Evolutionary conservation across 2,113 vertebrate species (phyloP), one percentile per base, ranked within the genome.

Genomic region (Lycaon pictus): DNA sequence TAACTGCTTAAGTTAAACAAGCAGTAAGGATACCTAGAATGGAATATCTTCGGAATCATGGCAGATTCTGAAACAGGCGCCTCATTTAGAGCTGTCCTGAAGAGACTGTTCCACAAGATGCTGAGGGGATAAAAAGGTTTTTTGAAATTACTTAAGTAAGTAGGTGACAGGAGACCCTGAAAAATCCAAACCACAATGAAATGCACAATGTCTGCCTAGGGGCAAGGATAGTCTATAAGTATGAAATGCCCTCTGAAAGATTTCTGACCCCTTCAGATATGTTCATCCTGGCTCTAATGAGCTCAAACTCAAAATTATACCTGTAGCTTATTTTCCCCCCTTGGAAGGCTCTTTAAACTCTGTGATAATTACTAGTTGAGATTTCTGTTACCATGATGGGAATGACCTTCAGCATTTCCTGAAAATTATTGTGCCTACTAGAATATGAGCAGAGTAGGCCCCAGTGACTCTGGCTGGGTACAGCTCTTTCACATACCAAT

Each of bases 321-420:
- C 71, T 35, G 16, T 53, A 95, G 19, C 53, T 84, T 43, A 9
- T 48, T 97, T 63, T 91, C 16, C 4, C 12, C 55, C 55, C 74
- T 94, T 56, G 85, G 88, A 71, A 90, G 58, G 53, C 71, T 97
- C 97, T 96, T 96, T 93, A 97, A 91, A 94, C 1, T 96, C 90
- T 48, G 43, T 86, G 16, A 74, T 98, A 95, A 81, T 96, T 92
- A 62, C 56, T 86, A 51, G 90, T 87, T 95, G 37, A 55, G 35
- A 53, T 85, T 97, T 95, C 48, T 71, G 88, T 82, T 74, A 37
- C 71, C 88, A 81, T 51, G n/a, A 65, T 81, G 88, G 98, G 97
- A 94, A 97, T 86, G 94, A 90, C 88, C 97, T 58, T 37, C 76
- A 76, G 29, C 27, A 79, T 27, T 97, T 96, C 58, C 53, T 29